Percentiles rank a stretch among this genome's conserved stretches.
These are phyloP conservation scores for Trissoscelio sp. DNA, from an alignment of 2,888 invertebrate genomes.

Conservation along the genomic window DNA sequence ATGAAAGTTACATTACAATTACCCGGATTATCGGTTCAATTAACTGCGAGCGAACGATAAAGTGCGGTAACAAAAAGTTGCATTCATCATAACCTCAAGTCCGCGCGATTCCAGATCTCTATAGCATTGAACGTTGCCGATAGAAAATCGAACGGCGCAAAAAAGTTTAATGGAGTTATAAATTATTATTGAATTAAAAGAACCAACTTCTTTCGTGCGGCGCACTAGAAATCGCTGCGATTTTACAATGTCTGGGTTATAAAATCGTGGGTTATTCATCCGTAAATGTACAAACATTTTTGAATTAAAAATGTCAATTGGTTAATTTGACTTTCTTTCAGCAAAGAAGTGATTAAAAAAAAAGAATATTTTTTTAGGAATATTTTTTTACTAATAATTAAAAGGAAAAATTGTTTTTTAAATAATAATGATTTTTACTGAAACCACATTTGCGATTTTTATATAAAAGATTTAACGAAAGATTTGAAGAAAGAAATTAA, in stretches of 20 bases:
- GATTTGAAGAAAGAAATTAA: too few relatives aligned
- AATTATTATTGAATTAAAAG: conserved; percentile 14
- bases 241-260: background rate
- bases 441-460: too few relatives aligned
- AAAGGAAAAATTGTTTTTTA: too few relatives aligned
- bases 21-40: conserved; percentile 56
- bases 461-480: too few relatives aligned
- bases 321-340: too few relatives aligned
- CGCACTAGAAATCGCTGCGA: background rate
- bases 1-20: conserved; percentile 60
- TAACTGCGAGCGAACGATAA: conserved; percentile 46
- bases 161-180: conserved; percentile 12
- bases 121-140: background rate
- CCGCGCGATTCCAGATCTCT: background rate
- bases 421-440: too few relatives aligned
- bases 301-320: too few relatives aligned
- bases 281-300: too few relatives aligned
- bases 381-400: too few relatives aligned
- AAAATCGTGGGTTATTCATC: background rate
- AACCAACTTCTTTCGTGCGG: background rate
- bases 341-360: too few relatives aligned
- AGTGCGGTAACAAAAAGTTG: conserved; percentile 44
- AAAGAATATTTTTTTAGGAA: too few relatives aligned
- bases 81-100: conserved; percentile 32
- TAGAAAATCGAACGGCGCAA: background rate